These are phyloP conservation scores for Semnornis frantzii DNA, from an alignment of 2,113 vertebrate species.

Conservation along the genomic window DNA sequence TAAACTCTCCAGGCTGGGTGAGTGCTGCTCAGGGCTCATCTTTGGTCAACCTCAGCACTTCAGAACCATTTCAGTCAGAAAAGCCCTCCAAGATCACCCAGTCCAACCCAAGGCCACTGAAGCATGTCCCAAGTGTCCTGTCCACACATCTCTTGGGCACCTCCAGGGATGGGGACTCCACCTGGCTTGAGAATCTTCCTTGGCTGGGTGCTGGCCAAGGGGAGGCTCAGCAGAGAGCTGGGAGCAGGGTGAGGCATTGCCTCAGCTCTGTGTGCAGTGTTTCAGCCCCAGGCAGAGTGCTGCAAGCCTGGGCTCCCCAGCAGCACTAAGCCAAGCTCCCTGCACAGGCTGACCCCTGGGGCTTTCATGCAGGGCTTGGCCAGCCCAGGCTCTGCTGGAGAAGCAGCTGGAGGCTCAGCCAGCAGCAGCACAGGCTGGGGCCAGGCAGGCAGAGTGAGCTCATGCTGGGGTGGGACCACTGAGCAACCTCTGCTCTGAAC, in stretches of 20 bases:
- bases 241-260: not conserved
- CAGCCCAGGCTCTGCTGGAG: not conserved
- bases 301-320: too few relatives aligned
- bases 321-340: not conserved
- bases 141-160: too few relatives aligned
- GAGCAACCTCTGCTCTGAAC: constrained; percentile 23
- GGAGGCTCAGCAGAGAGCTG: not conserved
- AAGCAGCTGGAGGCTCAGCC: not conserved
- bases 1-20: not conserved
- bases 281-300: too few relatives aligned
- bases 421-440: not conserved
- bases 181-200: not conserved
- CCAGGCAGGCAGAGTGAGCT: not conserved
- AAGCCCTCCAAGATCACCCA: too few relatives aligned
- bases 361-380: not conserved
- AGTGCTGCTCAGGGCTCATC: not conserved
- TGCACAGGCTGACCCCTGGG: not conserved
- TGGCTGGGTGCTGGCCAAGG: not conserved
- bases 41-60: not conserved
- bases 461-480: not conserved
- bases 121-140: too few relatives aligned
- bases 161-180: too few relatives aligned
- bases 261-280: not conserved
- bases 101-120: too few relatives aligned
- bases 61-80: too few relatives aligned